These are phyloP conservation scores for Hoplodrina ambigua DNA, from an alignment of 2,888 invertebrate species.

Conservation along the genomic window DNA sequence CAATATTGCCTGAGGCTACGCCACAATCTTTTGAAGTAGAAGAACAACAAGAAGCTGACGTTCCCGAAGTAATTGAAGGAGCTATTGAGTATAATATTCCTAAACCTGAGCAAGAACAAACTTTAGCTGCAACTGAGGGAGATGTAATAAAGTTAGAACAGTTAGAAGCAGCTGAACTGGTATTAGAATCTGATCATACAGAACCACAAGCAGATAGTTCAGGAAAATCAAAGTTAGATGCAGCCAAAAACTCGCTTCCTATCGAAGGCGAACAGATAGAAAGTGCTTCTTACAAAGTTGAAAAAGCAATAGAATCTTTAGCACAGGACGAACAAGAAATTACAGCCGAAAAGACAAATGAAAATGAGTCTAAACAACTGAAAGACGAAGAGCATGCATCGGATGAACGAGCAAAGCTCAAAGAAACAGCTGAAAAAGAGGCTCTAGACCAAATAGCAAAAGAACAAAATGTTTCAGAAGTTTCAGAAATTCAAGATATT, in stretches of 20 bases:
- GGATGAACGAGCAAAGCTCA: neutral
- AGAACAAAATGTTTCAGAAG: neutral
- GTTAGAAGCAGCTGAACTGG: no score
- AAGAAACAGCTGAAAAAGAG: neutral
- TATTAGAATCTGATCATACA: neutral
- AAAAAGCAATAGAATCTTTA: neutral
- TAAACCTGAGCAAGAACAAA: neutral
- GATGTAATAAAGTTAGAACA: neutral
- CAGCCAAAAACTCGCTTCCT: neutral
- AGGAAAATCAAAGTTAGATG: neutral
- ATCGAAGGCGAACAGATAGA: neutral
- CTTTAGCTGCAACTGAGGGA: neutral
- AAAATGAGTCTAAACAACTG: neutral
- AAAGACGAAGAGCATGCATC: neutral
- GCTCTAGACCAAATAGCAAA: neutral
- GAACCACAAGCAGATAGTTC: neutral
- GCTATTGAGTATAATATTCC: neutral
- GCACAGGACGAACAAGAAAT: neutral
- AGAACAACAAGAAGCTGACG: neutral
- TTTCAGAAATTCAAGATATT: neutral
- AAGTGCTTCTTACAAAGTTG: constrained; percentile 6
- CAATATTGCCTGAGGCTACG: neutral
- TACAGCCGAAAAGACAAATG: neutral
- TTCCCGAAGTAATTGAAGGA: neutral
- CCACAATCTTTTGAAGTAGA: neutral